phyloP scores from a whole-genome alignment of 1,140 invertebrate genomes.

The Caenorhabditis brenneri region DNA sequence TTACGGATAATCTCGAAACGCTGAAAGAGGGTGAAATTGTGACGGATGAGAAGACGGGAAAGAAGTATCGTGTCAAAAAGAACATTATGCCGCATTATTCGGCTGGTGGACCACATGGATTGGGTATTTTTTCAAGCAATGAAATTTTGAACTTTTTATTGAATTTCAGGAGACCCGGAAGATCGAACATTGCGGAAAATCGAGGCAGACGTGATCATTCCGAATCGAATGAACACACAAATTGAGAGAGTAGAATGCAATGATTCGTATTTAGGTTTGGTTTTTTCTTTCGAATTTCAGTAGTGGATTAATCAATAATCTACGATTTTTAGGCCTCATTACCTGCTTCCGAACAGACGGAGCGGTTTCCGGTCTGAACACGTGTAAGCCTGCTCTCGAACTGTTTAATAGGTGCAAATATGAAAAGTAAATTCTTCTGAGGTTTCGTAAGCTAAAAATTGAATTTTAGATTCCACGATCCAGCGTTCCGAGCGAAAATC shows the following conservation, averaged over 20 bases:
- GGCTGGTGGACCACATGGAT: constrained; percentile 57
- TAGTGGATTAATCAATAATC: not conserved
- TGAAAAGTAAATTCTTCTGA: constrained; percentile 53
- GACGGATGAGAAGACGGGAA: constrained; percentile 59
- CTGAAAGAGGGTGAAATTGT: constrained; percentile 65
- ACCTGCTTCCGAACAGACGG: constrained; percentile 61
- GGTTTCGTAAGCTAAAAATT: not conserved
- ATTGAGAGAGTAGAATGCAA: constrained; percentile 59
- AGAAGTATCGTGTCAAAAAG: constrained; percentile 64
- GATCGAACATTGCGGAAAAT: constrained; percentile 63
- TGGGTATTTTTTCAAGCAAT: constrained; percentile 51
- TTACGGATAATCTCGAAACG: constrained; percentile 56
- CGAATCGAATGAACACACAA: constrained; percentile 64
- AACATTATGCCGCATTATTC: constrained; percentile 62
- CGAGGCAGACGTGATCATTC: constrained; percentile 66
- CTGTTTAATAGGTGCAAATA: constrained; percentile 64
- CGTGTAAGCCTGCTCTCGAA: constrained; percentile 58
- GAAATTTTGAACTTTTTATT: not conserved
- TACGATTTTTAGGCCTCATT: constrained; percentile 47
- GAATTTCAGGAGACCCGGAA: constrained; percentile 63
- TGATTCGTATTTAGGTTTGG: constrained; percentile 57
- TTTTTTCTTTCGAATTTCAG: not conserved
- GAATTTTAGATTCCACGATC: constrained; percentile 62
- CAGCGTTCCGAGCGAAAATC: constrained; percentile 62
- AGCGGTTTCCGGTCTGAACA: constrained; percentile 55